Base-by-base conservation (phyloP, 2,113 vertebrate genomes). In the Dicerorhinus sumatrensis region DNA sequence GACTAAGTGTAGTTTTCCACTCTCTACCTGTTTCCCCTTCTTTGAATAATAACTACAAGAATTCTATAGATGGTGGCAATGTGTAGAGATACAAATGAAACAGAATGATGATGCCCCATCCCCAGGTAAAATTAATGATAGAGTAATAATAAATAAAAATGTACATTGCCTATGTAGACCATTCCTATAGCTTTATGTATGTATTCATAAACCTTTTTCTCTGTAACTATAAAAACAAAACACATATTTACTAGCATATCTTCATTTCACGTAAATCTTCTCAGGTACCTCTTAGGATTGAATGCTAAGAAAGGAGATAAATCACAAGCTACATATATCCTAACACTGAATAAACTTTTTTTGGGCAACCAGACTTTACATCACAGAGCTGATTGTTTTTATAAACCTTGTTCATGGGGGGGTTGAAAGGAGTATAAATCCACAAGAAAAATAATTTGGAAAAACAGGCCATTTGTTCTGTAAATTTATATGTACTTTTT, bases 241-340 rank as follows among this genome's bases (percentile, higher is more conserved):
- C 18, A 51, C 10, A 13, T 51, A 69, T 80, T 91, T 81, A 60
- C 23, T 60, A 42, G 33, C 1, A 60, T 70, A 39, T 20, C 1
- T 76, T 83, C 29, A 92, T 76, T 88, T 94, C 27, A 76, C 33
- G 10, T 84, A n/a, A 85, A 81, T 90, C 48, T 58, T 76, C 93
- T 88, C 13, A 10, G n/a, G 31, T 23, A 73, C 10, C n/a, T 81
- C 33, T 75, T 69, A 87, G 51, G 51, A 86, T 2, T 18, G 48
- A 81, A 87, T 70, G 58, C 17, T 69, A 69, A 90, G 9, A 80
- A 65, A 75, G 7, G 14, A 36, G n/a, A 62, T 46, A 33, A 86
- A 62, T 36, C 11, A 54, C 8, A 76, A 42, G 11, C n/a, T 67
- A 56, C 3, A 16, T 69, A 86, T 14, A 48, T 39, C 10, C 10